These are phyloP conservation scores for Odobenus rosmarus DNA, from an alignment of 2,113 vertebrate species.

Conservation along the genomic window DNA sequence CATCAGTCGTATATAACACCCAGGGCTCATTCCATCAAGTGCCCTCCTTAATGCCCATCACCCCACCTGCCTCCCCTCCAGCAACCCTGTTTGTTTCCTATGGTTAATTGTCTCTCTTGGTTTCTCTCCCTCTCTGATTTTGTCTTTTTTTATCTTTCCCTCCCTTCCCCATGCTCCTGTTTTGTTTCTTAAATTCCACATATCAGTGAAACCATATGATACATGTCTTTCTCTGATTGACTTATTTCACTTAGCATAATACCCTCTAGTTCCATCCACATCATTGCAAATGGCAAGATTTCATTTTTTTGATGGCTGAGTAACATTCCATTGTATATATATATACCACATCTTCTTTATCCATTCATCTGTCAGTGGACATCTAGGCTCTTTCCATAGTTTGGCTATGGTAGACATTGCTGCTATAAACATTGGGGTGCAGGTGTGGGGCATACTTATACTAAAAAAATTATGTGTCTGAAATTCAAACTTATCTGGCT, in stretches of 20 bases:
- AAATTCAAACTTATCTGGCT: not conserved
- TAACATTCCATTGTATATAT: not conserved
- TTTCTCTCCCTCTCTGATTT: not conserved
- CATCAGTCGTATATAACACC: not conserved
- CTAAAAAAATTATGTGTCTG: not conserved
- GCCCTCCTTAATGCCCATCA: not conserved
- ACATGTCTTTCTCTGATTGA: not conserved
- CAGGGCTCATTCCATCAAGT: not conserved
- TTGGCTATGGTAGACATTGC: not conserved
- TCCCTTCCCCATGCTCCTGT: not conserved
- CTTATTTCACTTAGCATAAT: not conserved
- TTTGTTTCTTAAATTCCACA: not conserved
- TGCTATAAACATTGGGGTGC: not conserved
- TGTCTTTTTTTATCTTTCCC: not conserved
- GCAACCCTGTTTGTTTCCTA: not conserved
- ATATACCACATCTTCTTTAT: not conserved
- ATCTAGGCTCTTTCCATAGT: not conserved
- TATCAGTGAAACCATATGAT: not conserved
- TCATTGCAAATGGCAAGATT: not conserved
- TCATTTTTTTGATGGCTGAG: not conserved
- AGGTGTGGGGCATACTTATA: not conserved
- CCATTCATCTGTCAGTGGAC: not conserved
- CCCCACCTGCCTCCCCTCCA: not conserved
- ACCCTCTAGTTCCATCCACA: not conserved
- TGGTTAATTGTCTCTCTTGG: not conserved